Evolutionary conservation across 2,113 vertebrate genomes (phyloP).

Genomic region (Vombatus ursinus): DNA sequence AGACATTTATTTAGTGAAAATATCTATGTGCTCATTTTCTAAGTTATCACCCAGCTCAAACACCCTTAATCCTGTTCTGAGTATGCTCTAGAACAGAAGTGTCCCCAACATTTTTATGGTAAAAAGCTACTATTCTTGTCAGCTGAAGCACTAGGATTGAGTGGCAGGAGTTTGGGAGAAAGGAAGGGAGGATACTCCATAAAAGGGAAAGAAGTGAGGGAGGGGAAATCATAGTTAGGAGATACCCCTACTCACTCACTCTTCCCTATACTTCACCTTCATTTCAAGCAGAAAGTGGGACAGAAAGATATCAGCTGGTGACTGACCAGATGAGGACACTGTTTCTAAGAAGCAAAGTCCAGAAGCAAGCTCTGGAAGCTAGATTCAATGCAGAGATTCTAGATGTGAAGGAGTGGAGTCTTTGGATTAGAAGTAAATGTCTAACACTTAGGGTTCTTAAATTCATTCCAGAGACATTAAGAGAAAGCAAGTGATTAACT

Average conservation of each 20-base stretch:
- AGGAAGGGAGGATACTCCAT: not conserved
- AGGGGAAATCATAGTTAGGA: not conserved
- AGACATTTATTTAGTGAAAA: not conserved
- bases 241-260: not conserved
- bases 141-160: not conserved
- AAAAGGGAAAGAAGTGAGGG: not conserved
- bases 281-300: not conserved
- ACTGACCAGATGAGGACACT: not conserved
- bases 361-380: not conserved
- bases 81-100: not conserved
- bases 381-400: not conserved
- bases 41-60: not conserved
- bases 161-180: not conserved
- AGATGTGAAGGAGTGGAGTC: not conserved
- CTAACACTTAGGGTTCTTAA: conserved; percentile 30
- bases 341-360: not conserved
- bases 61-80: not conserved
- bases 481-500: conserved; percentile 6
- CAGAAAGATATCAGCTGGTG: not conserved
- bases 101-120: not conserved
- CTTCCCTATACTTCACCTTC: not conserved
- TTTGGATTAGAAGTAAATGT: not conserved
- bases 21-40: not conserved
- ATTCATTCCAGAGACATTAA: conserved; percentile 20
- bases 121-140: not conserved